Percentiles rank a stretch among this genome's conserved stretches.
Conservation (phyloP, 2,797 vertebrate genomes). For the Dendrocincla tyrannina region DNA sequence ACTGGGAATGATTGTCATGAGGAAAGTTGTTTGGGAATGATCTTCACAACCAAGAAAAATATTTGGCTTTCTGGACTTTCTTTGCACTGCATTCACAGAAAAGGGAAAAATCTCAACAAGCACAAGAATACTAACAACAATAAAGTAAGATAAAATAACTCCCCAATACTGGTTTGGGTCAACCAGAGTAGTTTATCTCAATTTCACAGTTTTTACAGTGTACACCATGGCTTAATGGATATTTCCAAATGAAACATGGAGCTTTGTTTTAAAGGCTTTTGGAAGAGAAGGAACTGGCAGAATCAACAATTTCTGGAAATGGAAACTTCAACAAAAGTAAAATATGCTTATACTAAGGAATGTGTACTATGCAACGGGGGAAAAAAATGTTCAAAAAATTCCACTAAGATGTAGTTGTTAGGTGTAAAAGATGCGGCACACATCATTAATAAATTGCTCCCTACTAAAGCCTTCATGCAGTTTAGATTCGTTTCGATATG, state of each 20-base stretch:
- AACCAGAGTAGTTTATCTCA: neutral
- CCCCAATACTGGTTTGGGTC: neutral
- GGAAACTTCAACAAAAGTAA: neutral
- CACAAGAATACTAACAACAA: neutral
- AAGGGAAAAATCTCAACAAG: neutral
- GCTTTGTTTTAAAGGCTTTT: neutral
- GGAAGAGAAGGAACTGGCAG: neutral
- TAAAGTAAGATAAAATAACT: neutral
- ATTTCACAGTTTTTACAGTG: neutral
- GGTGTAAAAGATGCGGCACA: neutral
- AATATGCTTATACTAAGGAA: neutral
- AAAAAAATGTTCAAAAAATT: neutral
- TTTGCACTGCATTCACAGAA: neutral
- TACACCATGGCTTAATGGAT: neutral
- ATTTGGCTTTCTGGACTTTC: neutral
- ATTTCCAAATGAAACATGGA: neutral
- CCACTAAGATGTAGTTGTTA: neutral
- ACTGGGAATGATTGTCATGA: neutral
- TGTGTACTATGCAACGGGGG: fast-evolving
- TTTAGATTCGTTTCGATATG: neutral
- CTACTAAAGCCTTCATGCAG: neutral
- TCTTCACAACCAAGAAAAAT: neutral
- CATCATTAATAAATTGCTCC: neutral
- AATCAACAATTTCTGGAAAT: neutral
- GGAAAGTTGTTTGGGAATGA: neutral